Base-by-base conservation (phyloP, 2,888 invertebrate genomes). In the Monopis laevigella region DNA sequence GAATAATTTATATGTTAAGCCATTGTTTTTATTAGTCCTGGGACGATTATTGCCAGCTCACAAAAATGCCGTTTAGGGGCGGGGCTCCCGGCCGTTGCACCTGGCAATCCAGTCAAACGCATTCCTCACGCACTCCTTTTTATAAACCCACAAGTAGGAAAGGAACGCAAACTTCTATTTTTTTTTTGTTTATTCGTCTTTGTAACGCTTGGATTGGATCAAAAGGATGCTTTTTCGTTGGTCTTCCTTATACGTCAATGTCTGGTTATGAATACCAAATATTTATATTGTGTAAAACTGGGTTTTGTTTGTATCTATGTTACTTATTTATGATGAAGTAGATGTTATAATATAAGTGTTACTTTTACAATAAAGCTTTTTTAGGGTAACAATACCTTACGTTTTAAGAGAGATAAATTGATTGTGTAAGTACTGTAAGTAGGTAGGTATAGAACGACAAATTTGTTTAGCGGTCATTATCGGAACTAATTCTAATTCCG, bases 91-190 rank as follows among this genome's bases (percentile, higher is more conserved):
- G 78, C 62, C 74, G 67, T 72, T 80, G 78, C 78, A 80, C 78
- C 77, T 78, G 77, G 65, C 68, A 61, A 62, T 60, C 63, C 62
- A 59, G 60, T 55, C 64, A 59, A n/a, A 65, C 70, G 67, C 77
- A 77, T 78, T 77, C 78, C 74, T 67, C 67, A 75, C 73, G 68
- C 75, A 77, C 75, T 73, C 74, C 73, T 74, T 78, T 74, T 75
- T 74, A 72, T 71, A 59, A 65, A 65, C 64, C 64, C 64, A 30
- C 30, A 30, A 30, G 53, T 56, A 61, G 56, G 57, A 59, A 64
- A 64, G 61, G 59, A 63, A 62, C 65, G 61, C 55, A 51, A 59
- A 58, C 59, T 65, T 59, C 62, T 57, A 60, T 65, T 62, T 61
- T 55, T 53, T 57, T 64, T 49, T 51, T 50, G 62, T 63, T 58